phyloP scores from a whole-genome alignment of 2,113 vertebrate species.

The Corvus cornix region DNA sequence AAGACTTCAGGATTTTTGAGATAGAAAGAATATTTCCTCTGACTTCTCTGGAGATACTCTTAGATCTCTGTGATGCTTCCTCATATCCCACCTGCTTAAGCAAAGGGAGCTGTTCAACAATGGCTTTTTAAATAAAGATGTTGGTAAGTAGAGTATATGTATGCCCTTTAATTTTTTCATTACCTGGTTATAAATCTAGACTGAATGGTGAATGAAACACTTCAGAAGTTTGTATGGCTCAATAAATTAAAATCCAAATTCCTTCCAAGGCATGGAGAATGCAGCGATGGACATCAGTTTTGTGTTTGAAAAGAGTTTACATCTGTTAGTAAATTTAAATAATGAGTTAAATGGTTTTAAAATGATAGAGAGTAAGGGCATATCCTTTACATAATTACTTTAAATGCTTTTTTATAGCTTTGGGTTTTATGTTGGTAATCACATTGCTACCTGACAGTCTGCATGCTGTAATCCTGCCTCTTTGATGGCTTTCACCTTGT shows the following conservation, averaged over 20 bases:
- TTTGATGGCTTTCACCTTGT: conserved; percentile 52
- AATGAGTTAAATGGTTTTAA: conserved; percentile 60
- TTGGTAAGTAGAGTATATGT: not conserved
- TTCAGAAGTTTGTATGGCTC: conserved; percentile 5
- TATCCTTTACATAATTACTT: conserved; percentile 57
- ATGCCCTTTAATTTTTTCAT: conserved; percentile 4
- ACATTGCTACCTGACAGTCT: conserved; percentile 5
- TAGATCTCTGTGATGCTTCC: not conserved
- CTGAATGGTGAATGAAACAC: not conserved
- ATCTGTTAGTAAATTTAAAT: conserved; percentile 62
- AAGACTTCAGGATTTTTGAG: not conserved
- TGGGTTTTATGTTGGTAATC: conserved; percentile 36
- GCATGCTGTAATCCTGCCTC: not conserved
- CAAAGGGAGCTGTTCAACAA: not conserved
- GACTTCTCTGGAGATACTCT: not conserved
- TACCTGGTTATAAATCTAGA: not conserved
- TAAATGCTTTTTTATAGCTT: conserved; percentile 46
- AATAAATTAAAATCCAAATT: conserved; percentile 11
- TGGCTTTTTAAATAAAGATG: not conserved
- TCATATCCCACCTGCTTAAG: not conserved
- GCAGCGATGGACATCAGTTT: not conserved
- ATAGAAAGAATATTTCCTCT: not conserved
- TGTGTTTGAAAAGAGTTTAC: conserved; percentile 21
- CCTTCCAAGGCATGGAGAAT: not conserved
- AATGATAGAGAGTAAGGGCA: conserved; percentile 25